phyloP scores from a whole-genome alignment of 2,113 vertebrate genomes.

The Puma concolor region DNA sequence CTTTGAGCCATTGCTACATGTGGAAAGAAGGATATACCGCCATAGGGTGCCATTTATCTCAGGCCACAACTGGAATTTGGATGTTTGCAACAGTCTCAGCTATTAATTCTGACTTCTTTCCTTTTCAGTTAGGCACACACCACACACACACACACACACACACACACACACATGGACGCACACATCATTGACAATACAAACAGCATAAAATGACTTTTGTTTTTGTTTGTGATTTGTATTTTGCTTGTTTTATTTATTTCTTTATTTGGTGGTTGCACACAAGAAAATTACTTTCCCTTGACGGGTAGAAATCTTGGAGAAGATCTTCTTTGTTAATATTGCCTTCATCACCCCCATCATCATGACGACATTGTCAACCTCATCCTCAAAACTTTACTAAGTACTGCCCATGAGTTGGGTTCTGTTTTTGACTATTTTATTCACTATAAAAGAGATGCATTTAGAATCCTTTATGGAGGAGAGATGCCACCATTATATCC shows the following conservation, averaged over 20 bases:
- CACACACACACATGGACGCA: neutral
- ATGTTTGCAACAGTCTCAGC: neutral
- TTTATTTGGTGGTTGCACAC: neutral
- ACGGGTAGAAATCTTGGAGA: neutral
- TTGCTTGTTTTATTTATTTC: neutral
- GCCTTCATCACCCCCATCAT: neutral
- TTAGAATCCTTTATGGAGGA: neutral
- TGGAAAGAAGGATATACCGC: neutral
- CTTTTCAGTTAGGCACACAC: neutral
- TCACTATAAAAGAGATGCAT: neutral
- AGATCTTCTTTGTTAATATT: neutral
- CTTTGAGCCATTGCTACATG: constrained; percentile 22
- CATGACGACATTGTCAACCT: neutral
- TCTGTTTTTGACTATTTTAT: neutral
- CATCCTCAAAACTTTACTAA: neutral
- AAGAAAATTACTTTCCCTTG: neutral
- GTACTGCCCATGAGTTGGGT: neutral
- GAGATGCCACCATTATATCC: neutral
- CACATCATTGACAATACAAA: neutral
- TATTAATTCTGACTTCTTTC: constrained; percentile 38
- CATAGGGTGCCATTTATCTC: neutral
- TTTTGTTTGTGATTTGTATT: neutral
- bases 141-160: neutral
- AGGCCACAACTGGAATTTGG: constrained; percentile 5
- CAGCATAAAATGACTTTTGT: neutral